These are phyloP conservation scores for Eupithecia pulchellata DNA, from an alignment of 2,888 invertebrate genomes.

Conservation along the genomic window DNA sequence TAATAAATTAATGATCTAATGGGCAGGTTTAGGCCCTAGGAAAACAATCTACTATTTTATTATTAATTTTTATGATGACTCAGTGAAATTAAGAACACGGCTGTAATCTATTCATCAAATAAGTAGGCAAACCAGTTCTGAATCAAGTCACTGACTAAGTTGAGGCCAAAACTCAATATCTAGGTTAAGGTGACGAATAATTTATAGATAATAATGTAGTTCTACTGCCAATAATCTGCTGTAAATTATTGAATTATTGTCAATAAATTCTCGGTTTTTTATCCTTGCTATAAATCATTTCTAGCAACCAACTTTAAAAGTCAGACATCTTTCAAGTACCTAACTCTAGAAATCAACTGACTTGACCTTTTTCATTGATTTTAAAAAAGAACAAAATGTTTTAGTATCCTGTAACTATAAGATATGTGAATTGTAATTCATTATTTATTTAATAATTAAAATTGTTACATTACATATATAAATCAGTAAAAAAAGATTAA, in stretches of 20 bases:
- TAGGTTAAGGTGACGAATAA: constrained; percentile 58
- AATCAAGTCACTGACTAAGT: constrained; percentile 38
- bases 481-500: too few species aligned
- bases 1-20: too few species aligned
- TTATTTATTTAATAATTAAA: too few species aligned
- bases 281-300: neutral
- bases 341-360: neutral
- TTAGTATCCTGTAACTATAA: neutral
- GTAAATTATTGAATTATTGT: constrained; percentile 29
- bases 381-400: neutral
- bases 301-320: neutral
- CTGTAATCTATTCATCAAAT: neutral
- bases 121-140: constrained; percentile 39
- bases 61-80: neutral
- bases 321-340: neutral
- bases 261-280: constrained; percentile 10
- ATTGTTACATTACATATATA: too few species aligned
- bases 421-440: neutral
- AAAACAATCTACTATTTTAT: too few species aligned
- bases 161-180: constrained; percentile 55
- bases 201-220: constrained; percentile 33
- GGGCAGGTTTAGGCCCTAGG: too few species aligned
- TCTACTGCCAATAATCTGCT: constrained; percentile 27
- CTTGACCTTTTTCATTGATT: neutral
- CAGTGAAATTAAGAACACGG: neutral